Evolutionary conservation across 2,888 invertebrate species (phyloP).

Genomic region (Malacosoma neustria): DNA sequence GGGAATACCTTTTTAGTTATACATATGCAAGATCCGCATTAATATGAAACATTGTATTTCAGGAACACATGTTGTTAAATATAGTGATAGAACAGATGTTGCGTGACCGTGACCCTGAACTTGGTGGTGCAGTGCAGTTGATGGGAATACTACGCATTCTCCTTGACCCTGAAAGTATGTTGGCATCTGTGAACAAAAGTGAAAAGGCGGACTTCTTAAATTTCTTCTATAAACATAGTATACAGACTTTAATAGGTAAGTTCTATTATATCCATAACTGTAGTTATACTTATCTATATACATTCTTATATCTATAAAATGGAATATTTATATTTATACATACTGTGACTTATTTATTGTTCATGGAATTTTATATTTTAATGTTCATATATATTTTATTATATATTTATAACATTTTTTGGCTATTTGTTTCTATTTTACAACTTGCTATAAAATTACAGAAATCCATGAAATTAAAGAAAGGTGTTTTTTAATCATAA

Average conservation of each 20-base stretch:
- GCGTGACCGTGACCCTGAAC: slow-evolving; percentile 95
- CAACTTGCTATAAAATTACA: no score
- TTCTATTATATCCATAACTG: no score
- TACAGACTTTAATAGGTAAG: slow-evolving; percentile 94
- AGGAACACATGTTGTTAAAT: slow-evolving; percentile 96
- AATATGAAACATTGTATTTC: slow-evolving; percentile 27
- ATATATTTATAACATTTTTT: not conserved
- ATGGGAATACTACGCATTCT: slow-evolving; percentile 95
- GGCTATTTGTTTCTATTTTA: not conserved
- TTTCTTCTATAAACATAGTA: slow-evolving; percentile 99
- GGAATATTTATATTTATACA: no score
- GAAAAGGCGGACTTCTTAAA: slow-evolving; percentile 99
- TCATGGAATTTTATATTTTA: no score
- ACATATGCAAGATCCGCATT: no score
- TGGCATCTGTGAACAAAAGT: slow-evolving; percentile 92
- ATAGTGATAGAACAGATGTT: slow-evolving; percentile 99
- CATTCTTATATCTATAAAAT: no score
- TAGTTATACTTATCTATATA: no score
- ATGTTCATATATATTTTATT: no score
- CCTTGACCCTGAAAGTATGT: slow-evolving; percentile 98
- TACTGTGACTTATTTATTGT: no score
- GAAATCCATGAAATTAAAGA: no score
- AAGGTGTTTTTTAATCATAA: no score
- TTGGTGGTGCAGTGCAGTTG: slow-evolving; percentile 97
- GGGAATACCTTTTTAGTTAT: no score